Percentiles rank a stretch among this genome's conserved stretches.
phyloP scores from a whole-genome alignment of 2,888 invertebrate species.

The Branchipolynoe longqiensis region DNA sequence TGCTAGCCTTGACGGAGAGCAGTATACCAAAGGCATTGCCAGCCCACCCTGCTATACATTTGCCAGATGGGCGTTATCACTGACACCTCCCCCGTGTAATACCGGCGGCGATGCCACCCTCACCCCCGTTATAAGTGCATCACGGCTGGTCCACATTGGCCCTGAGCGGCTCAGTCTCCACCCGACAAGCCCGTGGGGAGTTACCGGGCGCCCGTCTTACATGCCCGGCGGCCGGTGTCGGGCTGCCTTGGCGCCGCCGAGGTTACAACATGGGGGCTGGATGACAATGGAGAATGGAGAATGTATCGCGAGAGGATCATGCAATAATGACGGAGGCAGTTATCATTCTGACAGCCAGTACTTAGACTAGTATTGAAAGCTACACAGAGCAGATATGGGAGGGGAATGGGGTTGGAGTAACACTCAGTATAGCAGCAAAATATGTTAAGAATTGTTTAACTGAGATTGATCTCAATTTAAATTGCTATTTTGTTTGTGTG shows the following conservation, averaged over 20 bases:
- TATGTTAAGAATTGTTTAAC: too few species aligned
- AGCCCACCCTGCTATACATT: background rate
- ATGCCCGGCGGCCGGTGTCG: background rate
- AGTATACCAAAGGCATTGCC: too few species aligned
- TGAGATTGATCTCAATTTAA: too few species aligned
- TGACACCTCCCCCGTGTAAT: background rate
- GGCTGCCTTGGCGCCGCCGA: background rate
- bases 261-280: too few species aligned
- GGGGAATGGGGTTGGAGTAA: too few species aligned
- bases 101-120: background rate
- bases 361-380: too few species aligned
- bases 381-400: too few species aligned
- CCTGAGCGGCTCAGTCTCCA: background rate
- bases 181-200: background rate
- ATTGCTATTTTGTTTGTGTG: too few species aligned
- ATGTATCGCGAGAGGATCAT: too few species aligned
- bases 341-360: slow-evolving; percentile 24
- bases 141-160: background rate
- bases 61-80: background rate
- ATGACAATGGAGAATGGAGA: too few species aligned
- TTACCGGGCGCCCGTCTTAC: background rate
- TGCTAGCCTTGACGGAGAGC: too few species aligned
- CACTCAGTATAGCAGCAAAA: too few species aligned
- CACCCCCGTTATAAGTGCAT: slow-evolving; percentile 10
- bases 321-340: background rate